These are phyloP conservation scores for Agelas oroides DNA, from an alignment of 37 sponge, comb jelly and placozoan genomes.

Conservation along the genomic window DNA sequence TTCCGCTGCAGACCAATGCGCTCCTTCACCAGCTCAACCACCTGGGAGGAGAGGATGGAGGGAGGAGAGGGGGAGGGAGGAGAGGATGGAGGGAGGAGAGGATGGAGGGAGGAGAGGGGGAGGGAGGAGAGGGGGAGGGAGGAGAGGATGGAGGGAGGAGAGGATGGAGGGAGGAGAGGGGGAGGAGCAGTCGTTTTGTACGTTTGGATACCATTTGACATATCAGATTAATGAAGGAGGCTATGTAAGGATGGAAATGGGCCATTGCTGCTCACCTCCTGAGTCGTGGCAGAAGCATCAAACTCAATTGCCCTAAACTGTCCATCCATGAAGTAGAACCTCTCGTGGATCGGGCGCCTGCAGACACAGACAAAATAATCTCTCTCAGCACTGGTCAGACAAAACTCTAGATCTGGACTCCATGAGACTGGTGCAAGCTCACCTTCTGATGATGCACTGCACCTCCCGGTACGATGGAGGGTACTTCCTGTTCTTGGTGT, in stretches of 20 bases:
- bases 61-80: too few relatives aligned
- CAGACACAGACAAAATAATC: neutral
- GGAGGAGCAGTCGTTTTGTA: too few relatives aligned
- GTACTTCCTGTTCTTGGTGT: conserved; percentile 92
- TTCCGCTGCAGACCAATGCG: conserved; percentile 78
- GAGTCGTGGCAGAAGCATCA: conserved; percentile 84
- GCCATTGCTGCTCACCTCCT: conserved; percentile 68
- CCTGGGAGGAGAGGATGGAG: conserved; percentile 58
- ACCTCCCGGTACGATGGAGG: conserved; percentile 89
- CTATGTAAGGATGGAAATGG: neutral
- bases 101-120: neutral
- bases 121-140: neutral
- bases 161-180: neutral
- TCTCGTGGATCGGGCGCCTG: conserved; percentile 91
- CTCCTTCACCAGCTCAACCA: conserved; percentile 90
- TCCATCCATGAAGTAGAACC: conserved; percentile 97
- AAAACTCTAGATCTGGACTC: neutral
- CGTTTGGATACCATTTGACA: too few relatives aligned
- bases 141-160: too few relatives aligned
- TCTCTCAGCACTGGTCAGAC: too few relatives aligned
- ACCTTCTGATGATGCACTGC: conserved; percentile 89
- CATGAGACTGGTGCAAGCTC: neutral
- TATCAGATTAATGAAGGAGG: neutral
- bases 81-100: too few relatives aligned
- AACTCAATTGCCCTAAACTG: conserved; percentile 97